phyloP scores from a whole-genome alignment of 2,113 vertebrate species.

The Rana temporaria region DNA sequence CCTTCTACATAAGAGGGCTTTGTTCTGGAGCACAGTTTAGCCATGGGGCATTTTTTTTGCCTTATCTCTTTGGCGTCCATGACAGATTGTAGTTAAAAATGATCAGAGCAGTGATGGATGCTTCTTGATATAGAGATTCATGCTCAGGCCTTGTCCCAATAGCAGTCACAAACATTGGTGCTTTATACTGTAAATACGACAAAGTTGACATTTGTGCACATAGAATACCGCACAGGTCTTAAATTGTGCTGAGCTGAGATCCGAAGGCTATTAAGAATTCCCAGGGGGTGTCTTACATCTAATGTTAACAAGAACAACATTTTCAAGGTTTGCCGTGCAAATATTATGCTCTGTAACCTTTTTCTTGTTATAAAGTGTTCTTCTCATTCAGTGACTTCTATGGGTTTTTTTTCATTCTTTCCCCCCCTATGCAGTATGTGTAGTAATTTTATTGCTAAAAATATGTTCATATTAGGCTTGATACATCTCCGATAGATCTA shows the following conservation, averaged over 20 bases:
- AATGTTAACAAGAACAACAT: slow-evolving; percentile 46
- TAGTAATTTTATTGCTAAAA: too few species aligned
- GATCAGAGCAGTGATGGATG: slow-evolving; percentile 42
- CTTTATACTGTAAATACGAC: slow-evolving; percentile 28
- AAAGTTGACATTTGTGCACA: background rate
- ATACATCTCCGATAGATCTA: background rate
- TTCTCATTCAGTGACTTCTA: background rate
- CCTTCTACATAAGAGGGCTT: slow-evolving; percentile 15
- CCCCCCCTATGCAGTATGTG: background rate
- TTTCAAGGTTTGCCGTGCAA: slow-evolving; percentile 28
- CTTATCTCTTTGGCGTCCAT: slow-evolving; percentile 1
- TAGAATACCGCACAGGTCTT: background rate
- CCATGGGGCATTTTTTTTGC: slow-evolving; percentile 22
- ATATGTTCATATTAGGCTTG: background rate
- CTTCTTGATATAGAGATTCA: slow-evolving; percentile 30
- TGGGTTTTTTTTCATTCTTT: background rate
- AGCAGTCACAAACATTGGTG: background rate
- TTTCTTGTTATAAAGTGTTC: slow-evolving; percentile 18
- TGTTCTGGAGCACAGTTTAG: background rate
- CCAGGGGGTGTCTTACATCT: slow-evolving; percentile 54
- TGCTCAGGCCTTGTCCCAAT: slow-evolving; percentile 21
- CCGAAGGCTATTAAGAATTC: slow-evolving; percentile 54
- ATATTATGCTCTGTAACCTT: slow-evolving; percentile 11
- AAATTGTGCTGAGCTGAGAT: slow-evolving; percentile 48
- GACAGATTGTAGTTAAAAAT: slow-evolving; percentile 39